phyloP scores from a whole-genome alignment of 2,888 invertebrate genomes.

The Orthosia cruda region DNA sequence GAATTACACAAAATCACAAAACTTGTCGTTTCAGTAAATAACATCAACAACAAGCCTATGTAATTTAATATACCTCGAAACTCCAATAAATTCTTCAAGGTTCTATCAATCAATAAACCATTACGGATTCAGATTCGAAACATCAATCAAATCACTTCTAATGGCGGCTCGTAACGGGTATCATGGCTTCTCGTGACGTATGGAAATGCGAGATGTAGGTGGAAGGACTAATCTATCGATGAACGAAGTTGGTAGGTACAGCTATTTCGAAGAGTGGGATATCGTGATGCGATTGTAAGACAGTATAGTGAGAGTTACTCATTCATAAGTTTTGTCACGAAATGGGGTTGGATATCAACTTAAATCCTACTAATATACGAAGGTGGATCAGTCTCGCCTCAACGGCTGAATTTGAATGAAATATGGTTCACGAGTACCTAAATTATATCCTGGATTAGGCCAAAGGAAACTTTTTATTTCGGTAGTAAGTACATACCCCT shows the following conservation, averaged over 20 bases:
- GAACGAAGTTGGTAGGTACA: slow-evolving; percentile 8
- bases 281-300: slow-evolving; percentile 6
- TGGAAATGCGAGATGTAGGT: slow-evolving; percentile 54
- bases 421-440: no score
- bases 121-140: slow-evolving; percentile 60
- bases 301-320: neutral
- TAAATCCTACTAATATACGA: no score
- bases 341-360: no score
- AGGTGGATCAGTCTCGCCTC: no score
- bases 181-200: slow-evolving; percentile 59
- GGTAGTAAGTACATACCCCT: no score
- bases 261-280: neutral
- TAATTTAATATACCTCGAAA: slow-evolving; percentile 49
- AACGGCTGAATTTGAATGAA: no score
- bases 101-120: slow-evolving; percentile 62
- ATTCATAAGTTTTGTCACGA: no score
- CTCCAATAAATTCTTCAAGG: slow-evolving; percentile 43
- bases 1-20: slow-evolving; percentile 32
- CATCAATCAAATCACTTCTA: slow-evolving; percentile 72
- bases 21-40: slow-evolving; percentile 29
- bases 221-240: slow-evolving; percentile 45
- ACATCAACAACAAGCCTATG: slow-evolving; percentile 9
- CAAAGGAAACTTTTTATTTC: no score
- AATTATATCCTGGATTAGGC: no score
- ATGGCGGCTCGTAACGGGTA: slow-evolving; percentile 55